These are phyloP conservation scores for human (Homo sapiens) DNA, from an alignment of 2,113 vertebrate genomes.

Conservation along the genomic window GRCh38 chr12:5522501-5523000, in stretches of 20 bases:
- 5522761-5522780: not conserved
- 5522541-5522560: not conserved
- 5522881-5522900: not conserved
- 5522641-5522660: constrained; percentile 58
- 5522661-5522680: constrained; percentile 59
- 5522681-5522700: constrained; percentile 72
- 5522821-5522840: not conserved
- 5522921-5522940: not conserved
- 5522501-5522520: not conserved
- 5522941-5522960: not conserved
- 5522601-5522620: not conserved
- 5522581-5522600: not conserved
- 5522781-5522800: not conserved
- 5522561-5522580: not conserved
- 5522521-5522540: not conserved
- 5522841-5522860: not conserved
- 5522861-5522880: not conserved
- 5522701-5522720: not conserved
- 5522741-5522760: fast-evolving
- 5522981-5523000: not conserved
- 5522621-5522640: not conserved
- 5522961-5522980: not conserved
- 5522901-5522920: not conserved
- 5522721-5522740: not conserved
- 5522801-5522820: not conserved